A percentile compares a stretch with the other conserved stretches of the same genome.
Evolutionary conservation across 2,888 invertebrate genomes (phyloP).

Genomic region (Microdon myrmicae): DNA sequence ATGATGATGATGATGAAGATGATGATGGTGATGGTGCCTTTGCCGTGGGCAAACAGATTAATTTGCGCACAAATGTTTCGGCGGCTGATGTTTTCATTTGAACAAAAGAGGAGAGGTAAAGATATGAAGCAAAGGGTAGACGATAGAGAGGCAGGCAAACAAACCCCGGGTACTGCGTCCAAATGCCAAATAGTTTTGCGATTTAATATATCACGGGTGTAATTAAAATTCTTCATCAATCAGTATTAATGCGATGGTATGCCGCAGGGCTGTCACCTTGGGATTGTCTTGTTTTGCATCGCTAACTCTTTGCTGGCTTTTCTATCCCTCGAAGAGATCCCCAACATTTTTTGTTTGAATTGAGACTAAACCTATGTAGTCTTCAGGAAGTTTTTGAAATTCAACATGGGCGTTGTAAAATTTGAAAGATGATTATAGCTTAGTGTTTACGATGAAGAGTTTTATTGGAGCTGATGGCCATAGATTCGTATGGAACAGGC

Average conservation of each 20-base stretch:
- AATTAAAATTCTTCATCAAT: conserved; percentile 53
- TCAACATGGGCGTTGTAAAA: too few relatives aligned
- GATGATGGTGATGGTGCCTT: conserved; percentile 1
- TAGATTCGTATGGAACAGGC: too few relatives aligned
- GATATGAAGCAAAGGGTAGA: not conserved
- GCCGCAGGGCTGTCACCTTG: conserved; percentile 35
- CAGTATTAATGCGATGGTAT: conserved; percentile 45
- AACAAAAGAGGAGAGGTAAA: too few relatives aligned
- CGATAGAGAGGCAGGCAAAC: conserved; percentile 9
- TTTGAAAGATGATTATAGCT: too few relatives aligned
- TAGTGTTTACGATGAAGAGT: too few relatives aligned
- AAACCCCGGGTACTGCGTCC: conserved; percentile 11
- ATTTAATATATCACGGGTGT: conserved; percentile 50
- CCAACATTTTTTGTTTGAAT: too few relatives aligned
- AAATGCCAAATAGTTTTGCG: conserved; percentile 48
- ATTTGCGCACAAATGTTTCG: conserved; percentile 38
- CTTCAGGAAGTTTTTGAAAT: too few relatives aligned
- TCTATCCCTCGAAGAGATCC: too few relatives aligned
- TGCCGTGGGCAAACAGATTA: conserved; percentile 39
- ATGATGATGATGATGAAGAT: conserved; percentile 12
- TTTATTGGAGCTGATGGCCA: too few relatives aligned
- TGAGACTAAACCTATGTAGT: too few relatives aligned
- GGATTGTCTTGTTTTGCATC: too few relatives aligned
- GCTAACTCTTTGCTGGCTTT: too few relatives aligned
- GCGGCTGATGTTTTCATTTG: conserved; percentile 39